phyloP scores from a whole-genome alignment of 23 tunicate species.

The Ciona savignyi region DNA sequence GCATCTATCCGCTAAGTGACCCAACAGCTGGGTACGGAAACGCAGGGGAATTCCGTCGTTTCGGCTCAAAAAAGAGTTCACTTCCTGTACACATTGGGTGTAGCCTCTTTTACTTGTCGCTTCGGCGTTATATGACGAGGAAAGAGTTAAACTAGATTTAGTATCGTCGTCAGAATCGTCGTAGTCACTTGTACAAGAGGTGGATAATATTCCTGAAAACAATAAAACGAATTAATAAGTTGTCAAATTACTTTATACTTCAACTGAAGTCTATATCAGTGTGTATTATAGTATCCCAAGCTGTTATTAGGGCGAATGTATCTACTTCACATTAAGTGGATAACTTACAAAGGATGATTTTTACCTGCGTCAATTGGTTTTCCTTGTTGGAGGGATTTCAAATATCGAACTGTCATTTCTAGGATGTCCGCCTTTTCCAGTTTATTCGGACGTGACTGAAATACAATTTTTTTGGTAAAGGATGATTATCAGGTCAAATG shows the following conservation, averaged over 20 bases:
- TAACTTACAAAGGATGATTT: too few relatives aligned
- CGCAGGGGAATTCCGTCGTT: conserved; percentile 18
- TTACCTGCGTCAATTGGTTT: conserved; percentile 6
- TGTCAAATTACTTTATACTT: too few relatives aligned
- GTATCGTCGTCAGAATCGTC: background rate
- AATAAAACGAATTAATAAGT: too few relatives aligned
- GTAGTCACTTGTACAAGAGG: background rate
- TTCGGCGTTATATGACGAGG: background rate
- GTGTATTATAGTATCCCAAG: too few relatives aligned
- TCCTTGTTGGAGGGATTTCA: conserved; percentile 30
- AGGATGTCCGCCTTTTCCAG: conserved; percentile 89
- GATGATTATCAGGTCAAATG: background rate
- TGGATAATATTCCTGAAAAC: background rate
- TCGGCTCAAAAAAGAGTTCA: conserved; percentile 13
- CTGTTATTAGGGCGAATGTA: too few relatives aligned
- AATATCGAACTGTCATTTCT: conserved; percentile 79
- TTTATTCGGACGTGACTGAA: conserved; percentile 78
- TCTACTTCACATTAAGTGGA: too few relatives aligned
- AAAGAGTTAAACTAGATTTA: background rate
- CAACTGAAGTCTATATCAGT: too few relatives aligned
- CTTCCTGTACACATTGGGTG: conserved; percentile 33
- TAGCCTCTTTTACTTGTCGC: conserved; percentile 5
- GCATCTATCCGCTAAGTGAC: conserved; percentile 24
- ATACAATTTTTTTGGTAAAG: background rate
- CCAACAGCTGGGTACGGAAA: conserved; percentile 34